Base-by-base conservation (phyloP, 2,797 vertebrate genomes). In the Heliangelus exortis region DNA sequence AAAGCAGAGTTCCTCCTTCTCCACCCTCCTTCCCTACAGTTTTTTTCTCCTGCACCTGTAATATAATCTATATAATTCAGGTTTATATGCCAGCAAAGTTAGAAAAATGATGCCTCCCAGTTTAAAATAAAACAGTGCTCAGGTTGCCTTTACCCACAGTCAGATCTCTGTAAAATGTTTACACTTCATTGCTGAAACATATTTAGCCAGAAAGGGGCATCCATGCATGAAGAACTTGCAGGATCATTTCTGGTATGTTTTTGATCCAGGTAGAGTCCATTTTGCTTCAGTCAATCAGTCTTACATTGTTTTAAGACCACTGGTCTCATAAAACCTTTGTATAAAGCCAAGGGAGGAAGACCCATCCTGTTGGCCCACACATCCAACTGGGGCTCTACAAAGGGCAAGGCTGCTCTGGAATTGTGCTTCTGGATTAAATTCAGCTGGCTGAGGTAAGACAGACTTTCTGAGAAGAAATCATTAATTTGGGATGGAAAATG, bases 351-450 rank as follows among this genome's bases (percentile, higher is more conserved):
- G 31, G 0, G 15, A 80, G 67, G 22, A 45, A 53, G 15, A 53
- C 7, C 11, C 21, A 4, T n/a, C 33, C 28, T 0, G 0, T 12
- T 39, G 4, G n/a, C 67, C 48, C 48, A 10, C 76, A 43, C 9
- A 10, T 54, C n/a, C 43, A 33, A 6, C 65, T 43, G 20, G 12
- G 54, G 21, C 10, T 16, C 75, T 80, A 54, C 29, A 63, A 76
- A 63, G 36, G 41, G 34, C 19, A 12, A 50, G 39, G 29, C 19
- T 75, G 17, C 9, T 18, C 68, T 86, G 77, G 25, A 87, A 55
- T 59, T 11, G 4, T 28, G 45, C n/a, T 75, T 80, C n/a, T 54
- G 41, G n/a, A 62, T 43, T 15, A n/a, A 41, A 23, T 36, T 45
- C 69, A 93, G 45, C 45, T 43, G 8, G 15, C 7, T 55, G 55